Evolutionary conservation across 2,797 vertebrate genomes (phyloP), one percentile per base, ranked within the genome.

Genomic region (Tinamus major): DNA sequence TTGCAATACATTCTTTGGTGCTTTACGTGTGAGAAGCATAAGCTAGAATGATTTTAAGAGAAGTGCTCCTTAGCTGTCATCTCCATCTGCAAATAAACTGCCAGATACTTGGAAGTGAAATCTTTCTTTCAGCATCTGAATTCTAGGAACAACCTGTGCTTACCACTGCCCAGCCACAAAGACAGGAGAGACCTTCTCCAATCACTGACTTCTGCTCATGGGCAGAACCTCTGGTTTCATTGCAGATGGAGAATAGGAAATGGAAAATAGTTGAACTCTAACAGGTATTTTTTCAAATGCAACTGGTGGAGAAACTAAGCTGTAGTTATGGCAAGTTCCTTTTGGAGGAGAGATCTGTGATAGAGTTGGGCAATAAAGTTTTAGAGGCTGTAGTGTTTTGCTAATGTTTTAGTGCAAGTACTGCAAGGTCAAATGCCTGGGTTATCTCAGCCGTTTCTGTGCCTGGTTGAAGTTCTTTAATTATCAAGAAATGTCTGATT

Each of bases 221-320:
- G 89, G 49, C 89, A 76, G 29, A 93, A 39, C 23, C 35, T 85
- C n/a, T 19, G 33, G 44, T 82, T 70, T 78, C 44, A 31, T 16
- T 85, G 71, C 84, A 92, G 79, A 37, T 55, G 42, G 76, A 72
- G 55, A 92, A 79, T 33, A 78, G 83, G 72, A 91, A 89, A 78
- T 75, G 55, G 59, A 82, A 90, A 95, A 33, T 33, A 75, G 51
- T 94, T 88, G 88, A 29, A 69, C 35, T 90, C 24, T n/a, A 70
- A 64, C 17, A 39, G 71, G 65, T 61, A 67, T 82, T 93, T 95
- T 90, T 93, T 89, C n/a, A 88, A 91, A 81, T 75, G 49, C 26
- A 87, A 21, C 64, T 90, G 37, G 41, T 93, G 75, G 71, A 76
- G 84, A 90, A 92, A n/a, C n/a, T 93, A 79, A 93, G 19, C 72